phyloP scores from a whole-genome alignment of 2,797 vertebrate genomes.

The Tachyglossus aculeatus region DNA sequence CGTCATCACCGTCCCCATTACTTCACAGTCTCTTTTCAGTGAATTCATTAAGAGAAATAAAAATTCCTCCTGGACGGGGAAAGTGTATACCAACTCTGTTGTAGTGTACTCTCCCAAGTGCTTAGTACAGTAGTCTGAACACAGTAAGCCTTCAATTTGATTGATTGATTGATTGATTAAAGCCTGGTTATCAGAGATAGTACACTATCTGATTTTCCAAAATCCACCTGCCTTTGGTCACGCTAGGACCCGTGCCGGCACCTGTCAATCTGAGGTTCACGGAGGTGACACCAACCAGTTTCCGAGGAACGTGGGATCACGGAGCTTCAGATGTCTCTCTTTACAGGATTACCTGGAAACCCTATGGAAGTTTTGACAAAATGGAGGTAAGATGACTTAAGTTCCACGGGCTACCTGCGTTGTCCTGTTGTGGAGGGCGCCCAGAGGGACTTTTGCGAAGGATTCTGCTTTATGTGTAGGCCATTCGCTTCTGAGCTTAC shows the following conservation, averaged over 20 bases:
- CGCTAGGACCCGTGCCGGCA: slow-evolving; percentile 87
- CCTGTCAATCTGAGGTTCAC: slow-evolving; percentile 88
- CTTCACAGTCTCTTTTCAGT: too few relatives aligned
- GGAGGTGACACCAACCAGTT: slow-evolving; percentile 86
- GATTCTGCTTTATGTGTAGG: not conserved
- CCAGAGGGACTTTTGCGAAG: not conserved
- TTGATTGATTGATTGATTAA: too few relatives aligned
- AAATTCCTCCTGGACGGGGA: too few relatives aligned
- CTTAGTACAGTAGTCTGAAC: too few relatives aligned
- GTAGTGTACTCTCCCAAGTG: too few relatives aligned
- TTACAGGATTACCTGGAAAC: slow-evolving; percentile 88
- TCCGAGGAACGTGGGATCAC: slow-evolving; percentile 90
- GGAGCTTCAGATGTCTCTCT: slow-evolving; percentile 90
- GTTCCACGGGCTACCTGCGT: too few relatives aligned
- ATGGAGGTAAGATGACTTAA: slow-evolving; percentile 71
- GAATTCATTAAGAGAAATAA: too few relatives aligned
- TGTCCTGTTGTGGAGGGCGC: not conserved
- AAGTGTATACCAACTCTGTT: too few relatives aligned
- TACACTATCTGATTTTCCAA: slow-evolving; percentile 10
- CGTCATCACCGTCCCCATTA: too few relatives aligned
- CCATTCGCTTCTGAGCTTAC: not conserved
- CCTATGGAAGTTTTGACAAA: slow-evolving; percentile 72
- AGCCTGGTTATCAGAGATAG: too few relatives aligned
- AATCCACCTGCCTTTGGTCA: slow-evolving; percentile 24
- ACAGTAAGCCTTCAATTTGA: too few relatives aligned